These are phyloP conservation scores for Smutsia gigantea DNA, from an alignment of 2,797 vertebrate genomes.

Conservation along the genomic window DNA sequence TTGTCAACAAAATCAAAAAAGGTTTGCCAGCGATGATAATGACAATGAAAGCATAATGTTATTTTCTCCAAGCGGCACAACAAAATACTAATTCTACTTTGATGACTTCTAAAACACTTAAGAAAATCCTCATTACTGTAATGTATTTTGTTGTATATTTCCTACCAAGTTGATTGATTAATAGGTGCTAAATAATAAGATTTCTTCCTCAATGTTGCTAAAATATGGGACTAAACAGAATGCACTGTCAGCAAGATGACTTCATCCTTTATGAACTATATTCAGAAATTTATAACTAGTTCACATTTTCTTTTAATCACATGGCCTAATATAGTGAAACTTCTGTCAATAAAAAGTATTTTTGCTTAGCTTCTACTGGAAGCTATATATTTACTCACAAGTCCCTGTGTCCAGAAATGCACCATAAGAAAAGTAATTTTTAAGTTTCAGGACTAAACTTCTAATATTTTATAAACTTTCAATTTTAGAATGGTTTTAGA, in stretches of 20 bases:
- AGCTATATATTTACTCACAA: background rate
- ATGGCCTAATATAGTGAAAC: background rate
- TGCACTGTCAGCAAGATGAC: background rate
- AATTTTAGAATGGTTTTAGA: background rate
- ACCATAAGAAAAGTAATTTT: background rate
- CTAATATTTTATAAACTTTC: background rate
- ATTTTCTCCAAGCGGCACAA: background rate
- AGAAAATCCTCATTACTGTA: conserved; percentile 21
- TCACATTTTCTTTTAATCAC: background rate
- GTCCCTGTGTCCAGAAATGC: background rate
- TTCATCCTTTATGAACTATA: conserved; percentile 1
- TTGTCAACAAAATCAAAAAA: conserved; percentile 44
- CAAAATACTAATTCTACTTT: conserved; percentile 52
- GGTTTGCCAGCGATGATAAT: background rate
- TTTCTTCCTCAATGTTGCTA: background rate
- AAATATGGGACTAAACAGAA: background rate
- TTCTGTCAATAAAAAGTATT: background rate
- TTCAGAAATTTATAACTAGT: background rate
- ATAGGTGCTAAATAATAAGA: conserved; percentile 29
- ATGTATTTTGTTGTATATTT: background rate
- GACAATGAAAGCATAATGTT: conserved; percentile 8
- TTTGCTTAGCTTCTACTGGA: background rate
- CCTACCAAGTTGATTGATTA: conserved; percentile 54
- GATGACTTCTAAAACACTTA: conserved; percentile 47
- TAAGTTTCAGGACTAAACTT: background rate